Conservation (phyloP, 1,140 invertebrate genomes). For the Limonius californicus region DNA sequence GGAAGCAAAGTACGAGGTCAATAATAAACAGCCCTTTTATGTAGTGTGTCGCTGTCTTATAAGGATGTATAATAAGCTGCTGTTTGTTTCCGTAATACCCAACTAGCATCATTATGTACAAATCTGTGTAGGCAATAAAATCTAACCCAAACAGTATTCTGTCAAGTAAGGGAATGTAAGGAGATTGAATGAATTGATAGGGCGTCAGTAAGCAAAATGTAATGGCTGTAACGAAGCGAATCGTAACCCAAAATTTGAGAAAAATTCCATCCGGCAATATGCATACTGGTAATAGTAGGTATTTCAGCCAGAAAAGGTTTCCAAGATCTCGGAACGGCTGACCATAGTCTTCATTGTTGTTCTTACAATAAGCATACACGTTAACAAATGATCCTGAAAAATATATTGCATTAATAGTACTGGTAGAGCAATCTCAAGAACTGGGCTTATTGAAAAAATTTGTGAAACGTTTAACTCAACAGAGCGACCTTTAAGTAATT, state of each 20-base stretch:
- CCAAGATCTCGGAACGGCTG: constrained; percentile 30
- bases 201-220: constrained; percentile 46
- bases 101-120: constrained; percentile 49
- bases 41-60: constrained; percentile 49
- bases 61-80: constrained; percentile 50
- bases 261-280: constrained; percentile 49
- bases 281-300: constrained; percentile 46
- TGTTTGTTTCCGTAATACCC: constrained; percentile 49
- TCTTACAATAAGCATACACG: constrained; percentile 43
- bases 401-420: too few species aligned
- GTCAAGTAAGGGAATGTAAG: constrained; percentile 43
- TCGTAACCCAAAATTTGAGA: constrained; percentile 47
- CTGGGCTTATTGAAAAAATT: too few species aligned
- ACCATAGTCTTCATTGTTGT: too few species aligned
- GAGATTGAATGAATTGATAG: constrained; percentile 41
- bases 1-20: constrained; percentile 48
- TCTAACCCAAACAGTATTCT: constrained; percentile 42
- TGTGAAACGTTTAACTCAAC: too few species aligned
- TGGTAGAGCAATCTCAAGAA: too few species aligned
- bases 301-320: constrained; percentile 45
- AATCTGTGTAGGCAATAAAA: constrained; percentile 46
- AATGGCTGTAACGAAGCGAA: constrained; percentile 44
- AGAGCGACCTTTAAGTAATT: too few species aligned
- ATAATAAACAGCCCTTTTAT: constrained; percentile 45
- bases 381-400: constrained; percentile 50